phyloP scores from a whole-genome alignment of 2,113 vertebrate genomes.

The Apteryx mantelli region DNA sequence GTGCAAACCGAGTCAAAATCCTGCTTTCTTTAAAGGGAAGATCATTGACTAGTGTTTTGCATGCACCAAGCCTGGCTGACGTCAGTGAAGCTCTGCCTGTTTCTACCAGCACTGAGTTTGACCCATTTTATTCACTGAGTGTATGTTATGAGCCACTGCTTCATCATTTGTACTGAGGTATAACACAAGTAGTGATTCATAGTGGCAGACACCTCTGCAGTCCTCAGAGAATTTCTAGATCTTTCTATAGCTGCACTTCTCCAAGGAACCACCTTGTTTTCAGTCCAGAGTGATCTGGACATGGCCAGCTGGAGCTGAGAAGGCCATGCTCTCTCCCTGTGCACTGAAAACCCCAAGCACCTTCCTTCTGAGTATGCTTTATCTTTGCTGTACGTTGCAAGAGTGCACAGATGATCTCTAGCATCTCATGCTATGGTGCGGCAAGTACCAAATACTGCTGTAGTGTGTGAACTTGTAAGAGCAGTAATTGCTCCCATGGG shows the following conservation, averaged over 20 bases:
- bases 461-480: constrained; percentile 6
- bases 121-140: constrained; percentile 34
- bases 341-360: neutral
- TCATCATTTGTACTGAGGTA: no score
- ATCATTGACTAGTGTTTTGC: neutral
- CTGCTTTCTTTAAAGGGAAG: neutral
- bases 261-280: neutral
- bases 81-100: neutral
- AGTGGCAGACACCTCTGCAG: constrained; percentile 24
- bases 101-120: constrained; percentile 8
- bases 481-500: neutral
- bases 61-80: neutral
- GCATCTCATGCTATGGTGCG: neutral
- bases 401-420: constrained; percentile 42
- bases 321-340: neutral
- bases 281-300: neutral
- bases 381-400: neutral
- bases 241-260: constrained; percentile 7
- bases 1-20: neutral
- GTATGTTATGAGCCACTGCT: neutral
- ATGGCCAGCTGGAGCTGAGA: neutral
- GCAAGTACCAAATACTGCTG: constrained; percentile 38
- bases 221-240: constrained; percentile 11
- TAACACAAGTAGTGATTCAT: constrained; percentile 49
- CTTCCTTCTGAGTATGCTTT: neutral